These are phyloP conservation scores for Misgurnus mizolepis DNA, from an alignment of 2,113 vertebrate species.

Conservation along the genomic window DNA sequence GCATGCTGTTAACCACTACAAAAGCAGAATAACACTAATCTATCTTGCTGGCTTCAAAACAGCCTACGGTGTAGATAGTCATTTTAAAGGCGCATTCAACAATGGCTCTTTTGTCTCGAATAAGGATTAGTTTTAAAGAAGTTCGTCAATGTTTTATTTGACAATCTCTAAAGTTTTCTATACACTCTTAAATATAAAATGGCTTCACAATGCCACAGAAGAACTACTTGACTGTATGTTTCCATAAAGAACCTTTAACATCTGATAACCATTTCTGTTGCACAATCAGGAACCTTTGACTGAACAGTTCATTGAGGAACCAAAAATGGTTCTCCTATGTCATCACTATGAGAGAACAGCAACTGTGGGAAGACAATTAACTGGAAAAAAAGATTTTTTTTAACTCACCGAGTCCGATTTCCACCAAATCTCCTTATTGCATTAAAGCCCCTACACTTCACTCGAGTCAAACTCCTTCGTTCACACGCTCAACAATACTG, in stretches of 20 bases:
- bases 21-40: conserved; percentile 37
- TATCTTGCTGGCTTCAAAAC: conserved; percentile 22
- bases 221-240: too few relatives aligned
- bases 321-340: too few relatives aligned
- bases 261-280: too few relatives aligned
- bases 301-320: too few relatives aligned
- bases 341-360: too few relatives aligned
- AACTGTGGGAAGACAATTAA: background rate
- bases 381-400: background rate
- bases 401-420: conserved; percentile 1
- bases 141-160: too few relatives aligned
- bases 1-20: conserved; percentile 12
- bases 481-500: conserved; percentile 26
- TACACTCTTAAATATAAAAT: too few relatives aligned
- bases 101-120: background rate
- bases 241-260: too few relatives aligned
- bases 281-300: too few relatives aligned
- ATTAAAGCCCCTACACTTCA: background rate
- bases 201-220: too few relatives aligned
- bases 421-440: background rate
- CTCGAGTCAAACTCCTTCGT: conserved; percentile 16
- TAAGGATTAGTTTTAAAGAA: too few relatives aligned
- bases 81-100: background rate
- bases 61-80: background rate
- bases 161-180: too few relatives aligned